Evolutionary conservation across 1,140 invertebrate species (phyloP), one percentile per base, ranked within the genome.

Genomic region (Archegozetes longisetosus): DNA sequence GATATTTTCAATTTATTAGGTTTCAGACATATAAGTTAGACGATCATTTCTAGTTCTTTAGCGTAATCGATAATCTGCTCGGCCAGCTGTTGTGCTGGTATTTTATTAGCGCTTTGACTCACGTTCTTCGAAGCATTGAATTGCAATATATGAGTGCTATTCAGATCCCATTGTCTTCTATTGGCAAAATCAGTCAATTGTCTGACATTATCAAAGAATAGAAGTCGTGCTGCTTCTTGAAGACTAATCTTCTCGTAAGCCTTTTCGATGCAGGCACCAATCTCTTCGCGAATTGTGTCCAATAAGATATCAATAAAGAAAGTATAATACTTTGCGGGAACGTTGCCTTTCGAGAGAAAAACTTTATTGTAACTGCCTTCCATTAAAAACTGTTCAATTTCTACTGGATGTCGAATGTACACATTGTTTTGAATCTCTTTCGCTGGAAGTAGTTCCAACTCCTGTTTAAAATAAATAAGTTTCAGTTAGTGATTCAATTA

Each of bases 331-430:
- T 86, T 84, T 12, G 92, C 88, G 52, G 95, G 95, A n/a, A 97
- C 91, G 75, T 93, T 93, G 48, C 83, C 87, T 76, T 93, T 83
- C 2, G 85, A 84, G 48, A 88, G 72, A 69, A 88, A 89, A 58
- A 89, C 86, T 75, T 98, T 98, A 71, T 98, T 98, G 69, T 98
- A 99, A 61, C 88, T 92, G 27, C 96, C 95, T 75, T 98, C 96
- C 93, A 98, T 98, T 48, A 98, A 78, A 74, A 93, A 97, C 70
- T 98, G 95, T 69, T 99, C 95, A 64, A 99, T 77, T 29, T 88
- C 89, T 0, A 98, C 78, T 0, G 95, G 92, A 72, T 96, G 91
- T 63, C 83, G 81, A 32, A 99, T 94, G 72, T 95, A 98, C 54
- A 90, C 82, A 71, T 98, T 95, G 29, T 81, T 82, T 70, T 94